phyloP scores from a whole-genome alignment of 1,140 invertebrate genomes.

The Popillia japonica region DNA sequence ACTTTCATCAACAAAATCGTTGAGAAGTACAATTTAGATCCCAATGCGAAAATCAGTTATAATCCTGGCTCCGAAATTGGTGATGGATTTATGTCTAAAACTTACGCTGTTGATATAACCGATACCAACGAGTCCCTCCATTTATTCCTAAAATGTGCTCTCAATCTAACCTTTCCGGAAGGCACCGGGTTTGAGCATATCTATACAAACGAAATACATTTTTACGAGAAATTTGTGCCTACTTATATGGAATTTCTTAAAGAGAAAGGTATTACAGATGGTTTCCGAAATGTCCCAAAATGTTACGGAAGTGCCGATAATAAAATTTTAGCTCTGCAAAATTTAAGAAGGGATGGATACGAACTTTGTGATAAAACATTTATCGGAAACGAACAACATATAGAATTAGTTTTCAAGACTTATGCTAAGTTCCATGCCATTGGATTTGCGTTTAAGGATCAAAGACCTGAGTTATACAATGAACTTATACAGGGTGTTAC shows the following conservation, averaged over 20 bases:
- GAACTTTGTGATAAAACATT: neutral
- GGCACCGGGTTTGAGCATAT: too few species aligned
- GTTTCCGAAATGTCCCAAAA: neutral
- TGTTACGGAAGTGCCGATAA: neutral
- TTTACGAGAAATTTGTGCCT: constrained; percentile 7
- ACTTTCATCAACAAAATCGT: neutral
- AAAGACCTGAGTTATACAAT: constrained; percentile 13
- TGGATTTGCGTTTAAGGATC: constrained; percentile 27
- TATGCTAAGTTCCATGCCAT: constrained; percentile 37
- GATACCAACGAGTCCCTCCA: neutral
- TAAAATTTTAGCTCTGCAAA: constrained; percentile 35
- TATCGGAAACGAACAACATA: constrained; percentile 25
- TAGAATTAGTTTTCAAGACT: neutral
- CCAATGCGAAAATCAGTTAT: neutral
- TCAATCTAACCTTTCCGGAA: neutral
- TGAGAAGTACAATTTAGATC: neutral
- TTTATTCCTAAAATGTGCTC: constrained; percentile 21
- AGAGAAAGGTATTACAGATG: neutral
- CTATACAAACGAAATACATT: neutral
- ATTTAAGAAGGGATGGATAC: constrained; percentile 25
- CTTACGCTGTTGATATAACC: constrained; percentile 1
- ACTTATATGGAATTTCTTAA: constrained; percentile 10
- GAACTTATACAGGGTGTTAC: neutral
- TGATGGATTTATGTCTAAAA: constrained; percentile 22
- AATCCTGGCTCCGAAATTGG: constrained; percentile 12